phyloP scores from a whole-genome alignment of 2,797 vertebrate species.

The Paratrypauchen microcephalus region DNA sequence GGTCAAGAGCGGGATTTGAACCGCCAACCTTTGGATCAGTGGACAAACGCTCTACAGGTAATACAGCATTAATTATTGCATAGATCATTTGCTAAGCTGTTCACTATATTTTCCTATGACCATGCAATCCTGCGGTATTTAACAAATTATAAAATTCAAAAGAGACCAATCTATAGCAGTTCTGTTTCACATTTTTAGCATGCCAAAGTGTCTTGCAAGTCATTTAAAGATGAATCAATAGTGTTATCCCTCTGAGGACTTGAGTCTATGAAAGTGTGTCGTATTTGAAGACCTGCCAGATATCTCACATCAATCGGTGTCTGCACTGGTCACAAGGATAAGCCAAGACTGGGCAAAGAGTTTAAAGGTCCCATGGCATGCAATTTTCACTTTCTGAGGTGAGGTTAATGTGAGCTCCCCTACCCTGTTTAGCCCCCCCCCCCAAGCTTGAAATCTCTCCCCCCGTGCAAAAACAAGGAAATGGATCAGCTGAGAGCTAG shows the following conservation, averaged over 20 bases:
- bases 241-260: constrained; percentile 37
- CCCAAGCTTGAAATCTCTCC: too few species aligned
- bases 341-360: constrained; percentile 12
- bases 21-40: too few species aligned
- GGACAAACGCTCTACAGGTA: too few species aligned
- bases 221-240: constrained; percentile 53
- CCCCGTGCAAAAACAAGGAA: too few species aligned
- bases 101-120: not conserved
- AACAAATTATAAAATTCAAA: constrained; percentile 16
- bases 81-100: not conserved
- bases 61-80: not conserved
- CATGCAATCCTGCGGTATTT: not conserved
- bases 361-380: too few species aligned
- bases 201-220: constrained; percentile 35
- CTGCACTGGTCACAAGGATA: constrained; percentile 45
- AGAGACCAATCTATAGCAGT: not conserved
- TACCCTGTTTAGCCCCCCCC: too few species aligned
- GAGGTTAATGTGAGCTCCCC: too few species aligned
- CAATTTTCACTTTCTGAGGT: too few species aligned
- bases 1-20: too few species aligned
- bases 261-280: constrained; percentile 45
- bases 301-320: constrained; percentile 26
- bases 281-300: constrained; percentile 51
- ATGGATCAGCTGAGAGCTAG: too few species aligned
- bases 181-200: constrained; percentile 33